phyloP scores from a whole-genome alignment of 2,888 invertebrate genomes.

The Spilarctia lutea region DNA sequence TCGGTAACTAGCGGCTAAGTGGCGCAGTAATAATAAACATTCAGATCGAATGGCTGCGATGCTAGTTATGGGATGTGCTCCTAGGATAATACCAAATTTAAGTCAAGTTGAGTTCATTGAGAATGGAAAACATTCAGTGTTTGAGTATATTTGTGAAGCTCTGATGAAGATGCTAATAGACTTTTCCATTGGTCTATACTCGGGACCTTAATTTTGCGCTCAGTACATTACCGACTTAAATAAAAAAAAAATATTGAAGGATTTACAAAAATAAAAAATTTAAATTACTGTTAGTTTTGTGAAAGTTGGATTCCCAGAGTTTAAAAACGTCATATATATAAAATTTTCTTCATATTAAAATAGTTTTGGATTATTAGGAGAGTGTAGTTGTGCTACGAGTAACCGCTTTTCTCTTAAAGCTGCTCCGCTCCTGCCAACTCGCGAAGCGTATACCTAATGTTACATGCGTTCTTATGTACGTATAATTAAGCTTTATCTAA shows the following conservation, averaged over 20 bases:
- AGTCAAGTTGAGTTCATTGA: background rate
- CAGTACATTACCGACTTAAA: background rate
- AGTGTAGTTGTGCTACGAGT: background rate
- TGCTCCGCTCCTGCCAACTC: background rate
- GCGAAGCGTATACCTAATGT: background rate
- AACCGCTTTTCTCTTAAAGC: background rate
- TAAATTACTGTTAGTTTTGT: background rate
- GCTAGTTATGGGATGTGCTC: slow-evolving; percentile 60
- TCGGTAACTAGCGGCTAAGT: slow-evolving; percentile 31
- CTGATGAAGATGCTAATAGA: too few species aligned
- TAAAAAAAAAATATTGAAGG: background rate
- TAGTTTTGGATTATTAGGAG: background rate
- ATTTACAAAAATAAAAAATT: background rate
- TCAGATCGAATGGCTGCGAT: slow-evolving; percentile 47
- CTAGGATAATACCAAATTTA: slow-evolving; percentile 12
- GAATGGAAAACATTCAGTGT: background rate
- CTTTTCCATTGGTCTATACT: too few species aligned
- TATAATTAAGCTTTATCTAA: background rate
- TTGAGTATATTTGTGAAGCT: too few species aligned
- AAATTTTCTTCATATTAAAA: background rate
- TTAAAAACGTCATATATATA: background rate
- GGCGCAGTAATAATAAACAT: slow-evolving; percentile 48
- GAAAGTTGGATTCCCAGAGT: background rate
- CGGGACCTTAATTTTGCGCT: too few species aligned
- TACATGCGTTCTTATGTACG: background rate